phyloP scores from a whole-genome alignment of 2,888 invertebrate genomes.

The Anticlea derivata region DNA sequence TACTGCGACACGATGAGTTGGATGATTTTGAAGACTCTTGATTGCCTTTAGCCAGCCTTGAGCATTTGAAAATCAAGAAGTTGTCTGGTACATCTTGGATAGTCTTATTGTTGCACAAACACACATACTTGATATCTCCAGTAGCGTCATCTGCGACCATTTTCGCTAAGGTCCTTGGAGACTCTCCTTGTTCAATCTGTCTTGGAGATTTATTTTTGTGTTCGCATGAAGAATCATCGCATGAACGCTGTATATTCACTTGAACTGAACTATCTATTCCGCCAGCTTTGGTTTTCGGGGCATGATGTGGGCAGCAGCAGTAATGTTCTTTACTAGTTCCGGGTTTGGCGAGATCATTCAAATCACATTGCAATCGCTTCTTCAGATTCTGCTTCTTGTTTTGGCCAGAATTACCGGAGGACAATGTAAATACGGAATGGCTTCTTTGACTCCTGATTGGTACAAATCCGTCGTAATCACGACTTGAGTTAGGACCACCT shows the following conservation, averaged over 20 bases:
- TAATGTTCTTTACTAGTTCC: slow-evolving; percentile 55
- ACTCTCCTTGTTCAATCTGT: slow-evolving; percentile 28
- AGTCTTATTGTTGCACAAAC: slow-evolving; percentile 57
- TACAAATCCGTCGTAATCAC: slow-evolving; percentile 43
- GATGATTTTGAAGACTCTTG: slow-evolving; percentile 38
- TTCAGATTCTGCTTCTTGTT: slow-evolving; percentile 53
- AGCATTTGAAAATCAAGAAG: slow-evolving; percentile 65
- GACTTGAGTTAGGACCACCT: slow-evolving; percentile 55
- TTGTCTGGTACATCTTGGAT: slow-evolving; percentile 52
- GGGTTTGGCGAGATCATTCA: slow-evolving; percentile 46
- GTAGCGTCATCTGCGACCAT: slow-evolving; percentile 41
- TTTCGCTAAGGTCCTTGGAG: slow-evolving; percentile 37
- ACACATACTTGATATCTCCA: slow-evolving; percentile 62
- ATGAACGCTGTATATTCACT: slow-evolving; percentile 52
- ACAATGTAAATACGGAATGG: slow-evolving; percentile 75
- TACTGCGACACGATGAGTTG: slow-evolving; percentile 9
- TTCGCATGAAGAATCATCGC: slow-evolving; percentile 28
- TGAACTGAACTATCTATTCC: slow-evolving; percentile 67
- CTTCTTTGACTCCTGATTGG: slow-evolving; percentile 58
- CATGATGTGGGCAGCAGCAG: slow-evolving; percentile 60
- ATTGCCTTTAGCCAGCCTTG: slow-evolving; percentile 48
- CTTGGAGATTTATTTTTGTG: slow-evolving; percentile 12
- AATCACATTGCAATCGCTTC: slow-evolving; percentile 52
- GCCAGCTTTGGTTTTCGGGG: slow-evolving; percentile 44
- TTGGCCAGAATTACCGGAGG: slow-evolving; percentile 64